Base-by-base conservation (phyloP, 2,888 invertebrate species). In the Zelleria hepariella region DNA sequence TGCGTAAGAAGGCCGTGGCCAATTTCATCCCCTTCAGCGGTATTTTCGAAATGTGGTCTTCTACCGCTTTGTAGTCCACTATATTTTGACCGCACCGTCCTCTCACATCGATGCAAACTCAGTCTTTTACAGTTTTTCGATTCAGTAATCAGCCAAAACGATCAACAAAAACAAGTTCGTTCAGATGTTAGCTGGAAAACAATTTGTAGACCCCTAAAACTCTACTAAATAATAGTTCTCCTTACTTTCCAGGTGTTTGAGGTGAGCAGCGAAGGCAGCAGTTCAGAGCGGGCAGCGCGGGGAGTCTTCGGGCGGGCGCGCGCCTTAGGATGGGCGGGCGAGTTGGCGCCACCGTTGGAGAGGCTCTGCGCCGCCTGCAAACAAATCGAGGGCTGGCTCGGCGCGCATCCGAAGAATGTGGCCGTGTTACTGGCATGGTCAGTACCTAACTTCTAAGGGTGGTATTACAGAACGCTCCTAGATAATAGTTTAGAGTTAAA, bases 341-440 rank as follows among this genome's bases (percentile, higher is more conserved):
- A 93, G 65, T 86, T 97, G 65, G 96, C 97, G 27, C 97, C 97
- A 47, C 96, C 97, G 51, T 90, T 98, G 61, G 97, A 97, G 80
- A 90, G 94, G 65, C 91, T 98, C 25, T 98, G 97, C 81, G 95
- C 95, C 64, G 93, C 97, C 61, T 98, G 97, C 90, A 97, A 97
- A 80, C 94, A 96, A 74, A 94, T 98, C 70, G 97, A 98, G 85
- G 94, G 95, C 72, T 98, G 97, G 96, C 90, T 97, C 58, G 94
- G 94, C 57, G 93, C 92, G 57, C 94, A 95, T 72, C 92, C 94
- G 21, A 94, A 94, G 78, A 93, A 96, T 75, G 95, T 97, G 65
- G 96, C 95, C 48, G 95, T 97, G 61, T 87, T 98, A 58, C 94
- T 97, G 74, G 95, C 96, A 69, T 95, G 95, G 94, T 94, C 82